A percentile compares a stretch with the other conserved stretches of the same genome.
phyloP scores from a whole-genome alignment of 2,797 vertebrate genomes.

The Dryobates pubescens region DNA sequence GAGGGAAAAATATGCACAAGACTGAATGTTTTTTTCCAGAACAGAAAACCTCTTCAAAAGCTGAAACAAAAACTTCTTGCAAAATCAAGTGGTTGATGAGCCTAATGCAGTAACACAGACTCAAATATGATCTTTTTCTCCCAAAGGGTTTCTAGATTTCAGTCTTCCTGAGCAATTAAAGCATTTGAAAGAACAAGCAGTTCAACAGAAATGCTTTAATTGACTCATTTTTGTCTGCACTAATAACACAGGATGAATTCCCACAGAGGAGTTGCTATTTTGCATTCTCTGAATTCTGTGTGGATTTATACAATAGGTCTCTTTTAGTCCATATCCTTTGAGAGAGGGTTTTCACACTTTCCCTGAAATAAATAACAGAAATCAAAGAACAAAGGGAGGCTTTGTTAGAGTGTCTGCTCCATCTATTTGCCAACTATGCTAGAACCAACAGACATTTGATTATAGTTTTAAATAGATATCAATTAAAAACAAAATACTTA shows the following conservation, averaged over 20 bases:
- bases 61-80: not conserved
- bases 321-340: slow-evolving; percentile 26
- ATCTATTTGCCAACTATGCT: slow-evolving; percentile 12
- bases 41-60: slow-evolving; percentile 37
- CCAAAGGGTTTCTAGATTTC: not conserved
- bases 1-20: not conserved
- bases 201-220: slow-evolving; percentile 48
- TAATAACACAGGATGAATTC: slow-evolving; percentile 47
- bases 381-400: not conserved
- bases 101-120: not conserved
- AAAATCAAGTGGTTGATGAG: slow-evolving; percentile 13
- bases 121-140: not conserved
- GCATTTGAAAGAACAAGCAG: slow-evolving; percentile 25
- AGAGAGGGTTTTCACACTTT: slow-evolving; percentile 40
- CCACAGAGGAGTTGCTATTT: slow-evolving; percentile 7
- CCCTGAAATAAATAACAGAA: not conserved
- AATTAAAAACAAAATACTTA: not conserved
- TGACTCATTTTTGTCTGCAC: slow-evolving; percentile 35
- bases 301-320: slow-evolving; percentile 54
- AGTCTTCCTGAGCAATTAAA: slow-evolving; percentile 37
- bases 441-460: slow-evolving; percentile 1
- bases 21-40: not conserved
- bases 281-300: slow-evolving; percentile 44
- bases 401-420: not conserved
- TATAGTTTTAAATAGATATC: not conserved